Evolutionary conservation across 2,113 vertebrate species (phyloP).

Genomic region (Lutjanus erythropterus): DNA sequence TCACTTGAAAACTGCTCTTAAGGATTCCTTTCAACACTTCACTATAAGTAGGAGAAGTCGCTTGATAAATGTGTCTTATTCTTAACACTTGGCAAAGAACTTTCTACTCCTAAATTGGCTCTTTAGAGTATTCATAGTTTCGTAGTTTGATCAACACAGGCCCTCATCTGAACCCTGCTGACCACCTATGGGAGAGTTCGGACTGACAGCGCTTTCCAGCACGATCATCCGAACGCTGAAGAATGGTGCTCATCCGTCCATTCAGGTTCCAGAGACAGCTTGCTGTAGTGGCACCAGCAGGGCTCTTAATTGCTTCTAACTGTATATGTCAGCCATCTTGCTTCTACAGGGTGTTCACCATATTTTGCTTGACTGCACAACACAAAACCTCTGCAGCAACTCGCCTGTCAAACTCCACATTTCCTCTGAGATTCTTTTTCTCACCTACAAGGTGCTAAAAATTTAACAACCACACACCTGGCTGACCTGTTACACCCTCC

Average conservation of each 20-base stretch:
- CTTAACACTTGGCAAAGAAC: background rate
- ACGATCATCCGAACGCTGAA: background rate
- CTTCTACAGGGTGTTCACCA: background rate
- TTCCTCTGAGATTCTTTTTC: constrained; percentile 20
- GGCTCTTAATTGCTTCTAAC: constrained; percentile 37
- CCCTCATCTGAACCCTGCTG: background rate
- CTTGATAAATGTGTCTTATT: background rate
- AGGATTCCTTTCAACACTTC: background rate
- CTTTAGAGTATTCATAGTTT: no score
- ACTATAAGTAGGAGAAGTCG: background rate
- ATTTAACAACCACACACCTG: constrained; percentile 32
- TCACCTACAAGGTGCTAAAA: constrained; percentile 25
- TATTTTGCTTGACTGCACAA: constrained; percentile 27
- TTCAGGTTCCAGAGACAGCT: background rate
- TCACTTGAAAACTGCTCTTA: background rate
- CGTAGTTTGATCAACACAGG: background rate
- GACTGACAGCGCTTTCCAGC: background rate
- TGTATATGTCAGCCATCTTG: constrained; percentile 3
- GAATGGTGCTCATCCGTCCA: background rate
- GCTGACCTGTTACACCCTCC: constrained; percentile 20
- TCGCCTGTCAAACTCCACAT: constrained; percentile 11
- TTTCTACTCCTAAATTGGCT: background rate
- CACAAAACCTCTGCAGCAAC: constrained; percentile 16
- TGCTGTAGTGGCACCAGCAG: constrained; percentile 2
- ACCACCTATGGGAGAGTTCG: background rate